Percentiles rank a stretch among this genome's conserved stretches.
phyloP scores from a whole-genome alignment of 2,797 vertebrate genomes.

The Peromyscus melanophrys region DNA sequence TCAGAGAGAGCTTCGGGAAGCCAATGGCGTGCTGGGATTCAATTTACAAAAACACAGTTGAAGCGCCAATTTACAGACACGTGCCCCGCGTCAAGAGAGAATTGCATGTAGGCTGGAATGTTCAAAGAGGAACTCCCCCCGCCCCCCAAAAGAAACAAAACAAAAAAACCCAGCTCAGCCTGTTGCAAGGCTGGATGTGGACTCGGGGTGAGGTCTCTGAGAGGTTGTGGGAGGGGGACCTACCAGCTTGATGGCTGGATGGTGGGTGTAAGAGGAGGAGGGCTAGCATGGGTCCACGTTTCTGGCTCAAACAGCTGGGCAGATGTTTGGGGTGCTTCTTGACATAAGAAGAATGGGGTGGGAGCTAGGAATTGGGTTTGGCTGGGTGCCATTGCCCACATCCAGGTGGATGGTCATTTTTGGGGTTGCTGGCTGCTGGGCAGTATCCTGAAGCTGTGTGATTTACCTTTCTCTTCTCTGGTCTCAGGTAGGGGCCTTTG shows the following conservation, averaged over 20 bases:
- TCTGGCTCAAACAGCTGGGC: background rate
- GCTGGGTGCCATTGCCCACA: background rate
- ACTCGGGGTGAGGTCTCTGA: no score
- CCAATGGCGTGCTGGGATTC: conserved; percentile 34
- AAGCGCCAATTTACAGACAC: background rate
- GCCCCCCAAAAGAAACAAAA: no score
- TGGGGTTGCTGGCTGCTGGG: background rate
- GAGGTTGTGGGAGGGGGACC: background rate
- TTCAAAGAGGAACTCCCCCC: background rate
- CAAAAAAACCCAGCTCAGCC: rapidly evolving
- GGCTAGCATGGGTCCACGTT: no score
- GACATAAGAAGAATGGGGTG: rapidly evolving
- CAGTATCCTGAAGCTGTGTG: rapidly evolving
- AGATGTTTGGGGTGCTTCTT: background rate
- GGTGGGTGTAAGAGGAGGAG: background rate
- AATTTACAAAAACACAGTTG: conserved; percentile 49
- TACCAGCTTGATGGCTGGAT: background rate
- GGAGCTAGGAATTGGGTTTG: background rate
- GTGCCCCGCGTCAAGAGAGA: background rate
- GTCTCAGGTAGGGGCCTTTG: background rate
- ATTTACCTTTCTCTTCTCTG: background rate
- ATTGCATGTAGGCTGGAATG: background rate
- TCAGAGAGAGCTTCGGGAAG: conserved; percentile 21
- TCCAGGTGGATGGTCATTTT: rapidly evolving
- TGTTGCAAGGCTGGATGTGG: background rate